Evolutionary conservation across 1,140 invertebrate species (phyloP).

Genomic region (Zeugodacus cucurbitae): DNA sequence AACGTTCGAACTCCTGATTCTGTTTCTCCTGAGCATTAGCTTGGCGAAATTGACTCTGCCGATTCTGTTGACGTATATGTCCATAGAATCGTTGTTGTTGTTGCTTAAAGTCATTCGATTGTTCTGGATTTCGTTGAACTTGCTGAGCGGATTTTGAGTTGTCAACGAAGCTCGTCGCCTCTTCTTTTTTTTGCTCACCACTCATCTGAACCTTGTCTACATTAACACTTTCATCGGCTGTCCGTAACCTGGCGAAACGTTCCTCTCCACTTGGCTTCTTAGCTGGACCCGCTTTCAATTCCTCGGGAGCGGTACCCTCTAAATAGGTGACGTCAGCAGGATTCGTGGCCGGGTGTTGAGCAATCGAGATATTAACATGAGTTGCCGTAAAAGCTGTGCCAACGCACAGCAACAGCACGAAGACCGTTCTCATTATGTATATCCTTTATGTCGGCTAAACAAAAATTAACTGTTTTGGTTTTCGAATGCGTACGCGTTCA

Average conservation of each 20-base stretch:
- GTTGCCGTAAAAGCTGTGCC: conserved; percentile 46
- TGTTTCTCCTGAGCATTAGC: conserved; percentile 57
- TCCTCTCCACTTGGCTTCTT: not conserved
- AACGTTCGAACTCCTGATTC: conserved; percentile 63
- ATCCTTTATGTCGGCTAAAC: not conserved
- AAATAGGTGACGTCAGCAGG: conserved; percentile 59
- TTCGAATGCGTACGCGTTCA: not conserved
- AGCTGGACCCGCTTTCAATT: conserved; percentile 55
- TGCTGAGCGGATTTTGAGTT: conserved; percentile 1
- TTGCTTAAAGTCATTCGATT: not conserved
- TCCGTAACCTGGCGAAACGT: not conserved
- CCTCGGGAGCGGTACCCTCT: conserved; percentile 56
- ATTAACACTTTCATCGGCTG: not conserved
- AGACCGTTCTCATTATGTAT: conserved; percentile 6
- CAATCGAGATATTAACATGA: conserved; percentile 63
- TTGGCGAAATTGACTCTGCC: conserved; percentile 54
- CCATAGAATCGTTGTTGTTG: not conserved
- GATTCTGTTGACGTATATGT: not conserved
- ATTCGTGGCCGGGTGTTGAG: conserved; percentile 58
- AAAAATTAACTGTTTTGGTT: not conserved
- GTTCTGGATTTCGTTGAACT: not conserved
- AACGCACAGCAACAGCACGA: conserved; percentile 13
- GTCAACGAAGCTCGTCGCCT: not conserved
- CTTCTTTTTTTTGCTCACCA: not conserved
- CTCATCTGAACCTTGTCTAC: not conserved